phyloP scores from a whole-genome alignment of 1,140 invertebrate genomes.

The Papilio polytes region DNA sequence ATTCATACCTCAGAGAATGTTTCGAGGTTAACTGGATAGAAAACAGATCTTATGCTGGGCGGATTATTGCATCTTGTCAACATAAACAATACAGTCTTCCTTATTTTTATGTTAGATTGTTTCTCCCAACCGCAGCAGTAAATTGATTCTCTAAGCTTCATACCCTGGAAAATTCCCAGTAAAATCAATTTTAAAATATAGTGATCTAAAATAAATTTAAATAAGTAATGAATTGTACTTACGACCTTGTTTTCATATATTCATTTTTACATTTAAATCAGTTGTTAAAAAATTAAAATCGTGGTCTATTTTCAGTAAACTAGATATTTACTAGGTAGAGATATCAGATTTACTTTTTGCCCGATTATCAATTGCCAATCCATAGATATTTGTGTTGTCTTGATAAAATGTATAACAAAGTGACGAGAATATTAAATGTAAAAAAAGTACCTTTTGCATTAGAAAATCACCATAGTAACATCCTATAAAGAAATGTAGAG shows the following conservation, averaged over 20 bases:
- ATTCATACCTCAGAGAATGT: slow-evolving; percentile 62
- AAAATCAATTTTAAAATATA: not conserved
- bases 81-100: slow-evolving; percentile 61
- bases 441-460: slow-evolving; percentile 57
- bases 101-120: slow-evolving; percentile 45
- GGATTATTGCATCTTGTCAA: slow-evolving; percentile 55
- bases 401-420: not conserved
- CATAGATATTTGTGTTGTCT: not conserved
- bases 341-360: not conserved
- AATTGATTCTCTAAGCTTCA: slow-evolving; percentile 57
- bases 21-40: slow-evolving; percentile 60
- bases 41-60: slow-evolving; percentile 58
- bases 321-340: not conserved
- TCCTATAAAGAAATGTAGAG: slow-evolving; percentile 58
- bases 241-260: not conserved
- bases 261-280: not conserved
- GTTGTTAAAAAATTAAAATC: not conserved
- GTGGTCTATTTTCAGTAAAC: not conserved
- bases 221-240: slow-evolving; percentile 9
- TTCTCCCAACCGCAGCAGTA: slow-evolving; percentile 66
- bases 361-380: not conserved
- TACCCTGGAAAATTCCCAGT: slow-evolving; percentile 47
- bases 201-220: not conserved
- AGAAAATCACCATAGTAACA: slow-evolving; percentile 66
- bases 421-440: not conserved